phyloP scores from a whole-genome alignment of 2,113 vertebrate species.

The Macrotus californicus region DNA sequence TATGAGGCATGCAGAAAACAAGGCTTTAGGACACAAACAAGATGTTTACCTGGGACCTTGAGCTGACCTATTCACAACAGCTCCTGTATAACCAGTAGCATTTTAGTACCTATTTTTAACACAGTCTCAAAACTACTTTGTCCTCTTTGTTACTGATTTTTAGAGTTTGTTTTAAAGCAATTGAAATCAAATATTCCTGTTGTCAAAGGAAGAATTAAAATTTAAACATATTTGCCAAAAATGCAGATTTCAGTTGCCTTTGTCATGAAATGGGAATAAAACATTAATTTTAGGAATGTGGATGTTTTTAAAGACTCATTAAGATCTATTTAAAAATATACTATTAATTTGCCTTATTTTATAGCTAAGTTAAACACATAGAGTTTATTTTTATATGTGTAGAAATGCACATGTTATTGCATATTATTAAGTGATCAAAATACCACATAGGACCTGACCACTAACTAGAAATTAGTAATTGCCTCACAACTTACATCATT shows the following conservation, averaged over 20 bases:
- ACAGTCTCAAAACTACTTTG: conserved; percentile 4
- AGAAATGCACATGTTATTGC: neutral
- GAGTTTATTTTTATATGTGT: conserved; percentile 15
- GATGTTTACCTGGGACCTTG: conserved; percentile 76
- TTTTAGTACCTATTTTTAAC: conserved; percentile 61
- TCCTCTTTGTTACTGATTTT: conserved; percentile 48
- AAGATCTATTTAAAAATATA: neutral
- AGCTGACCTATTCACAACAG: conserved; percentile 70
- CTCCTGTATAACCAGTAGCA: conserved; percentile 55
- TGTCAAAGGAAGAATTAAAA: conserved; percentile 44
- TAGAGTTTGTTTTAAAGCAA: conserved; percentile 51
- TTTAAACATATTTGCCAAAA: conserved; percentile 34
- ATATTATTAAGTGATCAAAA: neutral
- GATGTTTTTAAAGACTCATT: neutral
- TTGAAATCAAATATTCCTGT: conserved; percentile 41
- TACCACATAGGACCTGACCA: neutral
- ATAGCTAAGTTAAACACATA: neutral
- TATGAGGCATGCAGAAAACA: conserved; percentile 32
- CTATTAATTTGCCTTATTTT: neutral
- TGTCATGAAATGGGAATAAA: conserved; percentile 25
- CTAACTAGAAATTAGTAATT: conserved; percentile 21
- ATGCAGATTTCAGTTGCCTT: conserved; percentile 30
- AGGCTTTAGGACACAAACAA: conserved; percentile 73
- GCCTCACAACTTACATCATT: neutral
- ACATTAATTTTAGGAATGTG: neutral